Evolutionary conservation across 2,113 vertebrate species (phyloP).

Genomic region (Oncorhynchus keta): DNA sequence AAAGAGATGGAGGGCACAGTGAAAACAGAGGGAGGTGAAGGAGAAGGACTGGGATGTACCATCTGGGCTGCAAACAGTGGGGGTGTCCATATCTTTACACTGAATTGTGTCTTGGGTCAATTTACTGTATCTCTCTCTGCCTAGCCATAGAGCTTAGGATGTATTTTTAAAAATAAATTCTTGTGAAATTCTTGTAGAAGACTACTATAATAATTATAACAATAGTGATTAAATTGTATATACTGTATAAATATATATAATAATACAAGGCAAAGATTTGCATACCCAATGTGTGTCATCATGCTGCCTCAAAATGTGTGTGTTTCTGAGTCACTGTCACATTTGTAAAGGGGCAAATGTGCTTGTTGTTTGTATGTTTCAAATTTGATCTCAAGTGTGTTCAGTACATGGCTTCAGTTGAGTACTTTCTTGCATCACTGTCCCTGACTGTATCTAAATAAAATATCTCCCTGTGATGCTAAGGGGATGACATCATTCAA

Average conservation of each 20-base stretch:
- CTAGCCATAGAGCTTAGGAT: not conserved
- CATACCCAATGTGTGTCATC: not conserved
- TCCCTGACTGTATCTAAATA: not conserved
- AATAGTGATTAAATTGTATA: not conserved
- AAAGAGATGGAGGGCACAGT: constrained; percentile 68
- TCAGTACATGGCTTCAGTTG: not conserved
- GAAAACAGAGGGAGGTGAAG: constrained; percentile 47
- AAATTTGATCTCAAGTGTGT: not conserved
- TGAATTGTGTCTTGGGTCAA: not conserved
- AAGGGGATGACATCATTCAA: not conserved
- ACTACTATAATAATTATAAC: not conserved
- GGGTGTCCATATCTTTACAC: constrained; percentile 26
- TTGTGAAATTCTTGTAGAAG: not conserved
- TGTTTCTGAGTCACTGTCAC: not conserved
- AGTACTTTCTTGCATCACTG: not conserved
- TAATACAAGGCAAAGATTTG: not conserved
- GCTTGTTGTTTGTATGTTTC: not conserved
- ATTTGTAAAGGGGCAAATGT: not conserved
- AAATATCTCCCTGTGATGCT: not conserved
- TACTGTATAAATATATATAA: not conserved
- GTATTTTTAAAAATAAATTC: not conserved
- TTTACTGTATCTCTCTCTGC: not conserved
- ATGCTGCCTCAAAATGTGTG: not conserved
- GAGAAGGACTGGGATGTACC: constrained; percentile 62
- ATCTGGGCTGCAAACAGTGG: constrained; percentile 39